Evolutionary conservation across 1,140 invertebrate species (phyloP), one percentile per base, ranked within the genome.

Genomic region (Pentalonia nigronervosa): DNA sequence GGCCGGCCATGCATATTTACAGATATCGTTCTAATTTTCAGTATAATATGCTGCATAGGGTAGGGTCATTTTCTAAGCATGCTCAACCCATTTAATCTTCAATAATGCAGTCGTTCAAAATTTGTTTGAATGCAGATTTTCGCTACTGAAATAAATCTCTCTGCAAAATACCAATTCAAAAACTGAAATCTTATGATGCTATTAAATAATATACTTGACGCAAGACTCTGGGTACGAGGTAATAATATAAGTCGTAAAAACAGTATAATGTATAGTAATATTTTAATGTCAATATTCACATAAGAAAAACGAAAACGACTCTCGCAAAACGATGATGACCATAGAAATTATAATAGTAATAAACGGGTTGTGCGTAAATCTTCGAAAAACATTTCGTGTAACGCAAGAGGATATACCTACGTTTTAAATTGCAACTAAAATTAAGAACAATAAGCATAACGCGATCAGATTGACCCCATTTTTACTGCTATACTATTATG

Each of bases 401-500:
- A 76, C n/a, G 30, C n/a, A 9, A 11, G 60, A 76, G 11, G 6
- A n/a, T n/a, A n/a, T 76, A 41, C 41, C 41, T 41, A 76, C 14
- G 60, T 76, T 76, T 76, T 76, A 76, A 76, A 76, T 76, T 76
- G 60, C 60, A n/a, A 76, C 60, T 76, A 76, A 76, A 76, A 76
- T 76, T 76, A 76, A 76, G 60, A 76, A 76, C 60, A 76, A 76
- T 30, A 14, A 76, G 21, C n/a, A 14, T 76, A 76, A 76, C 14
- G n/a, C 60, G 60, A 4, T 76, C 60, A 2, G 17, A 76, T 76
- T 76, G 17, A 76, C 60, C 60, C 60, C 60, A 76, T 76, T 76
- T 76, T 76, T 76, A 76, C 60, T 7, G 60, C 60, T 20, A 17
- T 76, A 34, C n/a, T n/a, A 76, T 76, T 76, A 76, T n/a, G 30